Base-by-base conservation (phyloP, 2,797 vertebrate species). In the Tinamus major region DNA sequence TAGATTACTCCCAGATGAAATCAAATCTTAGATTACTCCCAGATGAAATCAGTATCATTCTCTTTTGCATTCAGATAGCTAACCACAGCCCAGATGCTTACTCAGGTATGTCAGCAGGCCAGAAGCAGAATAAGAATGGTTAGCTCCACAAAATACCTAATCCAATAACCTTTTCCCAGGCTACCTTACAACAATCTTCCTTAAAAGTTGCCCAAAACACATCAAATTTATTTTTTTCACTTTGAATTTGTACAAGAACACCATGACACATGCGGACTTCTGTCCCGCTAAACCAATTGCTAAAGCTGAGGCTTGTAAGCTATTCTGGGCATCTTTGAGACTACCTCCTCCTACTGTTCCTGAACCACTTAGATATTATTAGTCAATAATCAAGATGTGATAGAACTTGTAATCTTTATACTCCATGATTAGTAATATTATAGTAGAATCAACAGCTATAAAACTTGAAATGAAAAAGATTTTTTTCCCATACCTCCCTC, bases 21-120 rank as follows among this genome's bases (percentile, higher is more conserved):
- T n/a, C n/a, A 68, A 82, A 90, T 71, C 58, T 96, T 80, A 46
- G 20, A 71, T 90, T 82, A 74, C 37, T 58, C 44, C 37, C 59
- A 8, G 58, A 79, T 85, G 39, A 89, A 85, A 75, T 68, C 33
- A 35, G 3, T 41, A n/a, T 41, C 3, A 21, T 93, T 72, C 68
- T 44, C 65, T 80, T 85, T 39, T 79, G 16, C 24, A 91, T 84
- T 51, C 69, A 84, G 29, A 75, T 9, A 89, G 41, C 2, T 83
- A 16, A 46, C 70, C 24, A 24, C 33, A 84, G 12, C 7, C 18
- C 24, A 64, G 20, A 13, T 63, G 13, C 8, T 76, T 26, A 31
- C 42, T 56, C 31, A 87, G 78, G 48, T 42, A 13, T 4, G 53
- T 4, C 35, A 88, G 11, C 24, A 61, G 21, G 56, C 16, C 48